Evolutionary conservation across 2,888 invertebrate genomes (phyloP), one percentile per base, ranked within the genome.

Genomic region (Notodonta ziczac): DNA sequence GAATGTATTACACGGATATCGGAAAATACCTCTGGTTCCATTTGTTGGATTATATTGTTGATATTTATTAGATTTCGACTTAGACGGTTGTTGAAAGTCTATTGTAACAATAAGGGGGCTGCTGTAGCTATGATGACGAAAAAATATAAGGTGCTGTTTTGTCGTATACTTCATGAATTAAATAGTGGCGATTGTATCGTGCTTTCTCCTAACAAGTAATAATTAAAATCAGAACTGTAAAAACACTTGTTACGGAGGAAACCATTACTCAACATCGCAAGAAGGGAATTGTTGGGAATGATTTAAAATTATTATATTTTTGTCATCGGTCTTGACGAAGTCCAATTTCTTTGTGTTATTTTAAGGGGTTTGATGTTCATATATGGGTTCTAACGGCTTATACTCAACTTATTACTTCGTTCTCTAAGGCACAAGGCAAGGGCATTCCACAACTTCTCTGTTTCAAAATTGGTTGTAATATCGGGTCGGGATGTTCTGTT

Each of bases 61-160:
- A 40, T 55, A 40, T 40, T 40, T 55, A 55, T 55, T 55, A 35
- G 5, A 40, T 55, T 53, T 40, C 40, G 39, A 6, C 14, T 55
- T 55, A 40, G 55, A 55, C 40, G n/a, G 14, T 40, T 39, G n/a
- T 35, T 55, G 16, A 40, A n/a, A 16, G 4, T 14, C 40, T 4
- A 35, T 52, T 52, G 32, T 32, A 52, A 35, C 35, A 10, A 35
- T 35, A 46, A 46, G 13, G 9, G 16, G 7, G 50, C 50, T 50
- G 8, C 16, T 50, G 7, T 50, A 16, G 16, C 50, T 6, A 9
- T 3, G 35, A 35, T 35, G 35, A 35, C 35, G 35, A 35, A 7
- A 0, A 35, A 35, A 35, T 35, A 35, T 4, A 24, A 24, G 24
- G 24, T 24, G 24, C 24, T 24, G 1, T 24, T 24, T 24, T 2